phyloP scores from a whole-genome alignment of 2,113 vertebrate species.

The Caranx ignobilis region DNA sequence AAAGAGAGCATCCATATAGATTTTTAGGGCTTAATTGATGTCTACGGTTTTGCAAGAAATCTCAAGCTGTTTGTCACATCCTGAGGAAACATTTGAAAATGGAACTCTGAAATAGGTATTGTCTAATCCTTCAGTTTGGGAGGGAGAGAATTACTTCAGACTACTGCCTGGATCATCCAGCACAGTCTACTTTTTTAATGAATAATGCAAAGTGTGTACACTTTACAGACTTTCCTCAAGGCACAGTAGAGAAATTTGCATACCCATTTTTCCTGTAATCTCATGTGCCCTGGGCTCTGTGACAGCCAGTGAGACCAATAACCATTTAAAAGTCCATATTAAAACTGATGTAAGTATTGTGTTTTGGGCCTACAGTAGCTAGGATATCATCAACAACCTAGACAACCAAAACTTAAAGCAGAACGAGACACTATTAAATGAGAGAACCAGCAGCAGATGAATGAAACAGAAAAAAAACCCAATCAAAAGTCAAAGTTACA shows the following conservation, averaged over 20 bases:
- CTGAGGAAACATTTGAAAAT: not conserved
- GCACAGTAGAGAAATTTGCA: conserved; percentile 44
- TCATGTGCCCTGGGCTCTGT: conserved; percentile 34
- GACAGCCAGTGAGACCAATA: conserved; percentile 30
- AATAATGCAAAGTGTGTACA: conserved; percentile 62
- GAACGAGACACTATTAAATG: not conserved
- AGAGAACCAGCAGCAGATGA: not conserved
- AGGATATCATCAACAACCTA: not conserved
- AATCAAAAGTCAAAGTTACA: conserved; percentile 5
- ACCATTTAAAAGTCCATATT: conserved; percentile 35
- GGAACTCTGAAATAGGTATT: conserved; percentile 4
- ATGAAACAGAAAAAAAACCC: not conserved
- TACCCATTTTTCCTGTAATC: conserved; percentile 47
- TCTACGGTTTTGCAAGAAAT: conserved; percentile 22
- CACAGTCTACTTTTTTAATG: conserved; percentile 45
- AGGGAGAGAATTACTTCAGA: conserved; percentile 9
- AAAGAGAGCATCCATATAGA: not conserved
- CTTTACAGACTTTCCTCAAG: conserved; percentile 55
- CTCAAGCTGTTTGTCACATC: not conserved
- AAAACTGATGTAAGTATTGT: conserved; percentile 27
- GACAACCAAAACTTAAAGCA: conserved; percentile 19
- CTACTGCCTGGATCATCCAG: conserved; percentile 11
- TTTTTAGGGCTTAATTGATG: conserved; percentile 23
- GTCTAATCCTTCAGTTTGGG: conserved; percentile 9
- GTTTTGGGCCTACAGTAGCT: not conserved